Percentiles rank a stretch among this genome's conserved stretches.
phyloP scores from a whole-genome alignment of 2,888 invertebrate species.

The Hydrotaea diabolus region DNA sequence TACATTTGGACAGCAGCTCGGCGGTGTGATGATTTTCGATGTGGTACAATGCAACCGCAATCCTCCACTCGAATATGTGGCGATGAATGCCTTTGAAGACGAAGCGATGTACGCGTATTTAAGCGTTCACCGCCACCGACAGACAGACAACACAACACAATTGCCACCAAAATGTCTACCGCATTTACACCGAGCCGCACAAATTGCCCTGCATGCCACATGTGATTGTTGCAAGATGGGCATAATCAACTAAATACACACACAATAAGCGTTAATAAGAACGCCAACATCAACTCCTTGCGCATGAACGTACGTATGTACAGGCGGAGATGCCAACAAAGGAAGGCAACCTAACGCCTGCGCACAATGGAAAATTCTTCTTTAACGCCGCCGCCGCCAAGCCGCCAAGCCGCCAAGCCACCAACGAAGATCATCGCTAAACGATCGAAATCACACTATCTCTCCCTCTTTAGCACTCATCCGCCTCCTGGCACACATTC shows the following conservation, averaged over 20 bases:
- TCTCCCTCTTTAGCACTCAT: conserved; percentile 13
- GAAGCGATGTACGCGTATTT: conserved; percentile 61
- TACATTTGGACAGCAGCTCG: conserved; percentile 30
- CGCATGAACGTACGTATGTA: background rate
- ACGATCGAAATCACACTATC: background rate
- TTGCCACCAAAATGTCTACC: conserved; percentile 65
- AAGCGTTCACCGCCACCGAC: conserved; percentile 55
- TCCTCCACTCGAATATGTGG: conserved; percentile 38
- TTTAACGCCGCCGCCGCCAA: conserved; percentile 54
- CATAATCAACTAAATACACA: conserved; percentile 57
- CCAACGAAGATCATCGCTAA: conserved; percentile 49
- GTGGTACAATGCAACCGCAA: conserved; percentile 44
- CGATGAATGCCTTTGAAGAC: conserved; percentile 63
- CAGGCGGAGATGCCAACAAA: conserved; percentile 30
- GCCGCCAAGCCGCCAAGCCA: conserved; percentile 61
- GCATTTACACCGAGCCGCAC: conserved; percentile 46
- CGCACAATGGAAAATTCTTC: conserved; percentile 52
- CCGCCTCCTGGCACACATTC: background rate
- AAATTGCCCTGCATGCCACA: conserved; percentile 35
- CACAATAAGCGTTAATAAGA: conserved; percentile 65
- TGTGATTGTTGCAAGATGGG: conserved; percentile 42
- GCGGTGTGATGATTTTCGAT: conserved; percentile 47
- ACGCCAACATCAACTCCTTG: conserved; percentile 53
- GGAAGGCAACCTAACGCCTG: conserved; percentile 62
- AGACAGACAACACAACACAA: conserved; percentile 43